These are phyloP conservation scores for Peribatodes rhomboidaria DNA, from an alignment of 2,888 invertebrate genomes.

Conservation along the genomic window DNA sequence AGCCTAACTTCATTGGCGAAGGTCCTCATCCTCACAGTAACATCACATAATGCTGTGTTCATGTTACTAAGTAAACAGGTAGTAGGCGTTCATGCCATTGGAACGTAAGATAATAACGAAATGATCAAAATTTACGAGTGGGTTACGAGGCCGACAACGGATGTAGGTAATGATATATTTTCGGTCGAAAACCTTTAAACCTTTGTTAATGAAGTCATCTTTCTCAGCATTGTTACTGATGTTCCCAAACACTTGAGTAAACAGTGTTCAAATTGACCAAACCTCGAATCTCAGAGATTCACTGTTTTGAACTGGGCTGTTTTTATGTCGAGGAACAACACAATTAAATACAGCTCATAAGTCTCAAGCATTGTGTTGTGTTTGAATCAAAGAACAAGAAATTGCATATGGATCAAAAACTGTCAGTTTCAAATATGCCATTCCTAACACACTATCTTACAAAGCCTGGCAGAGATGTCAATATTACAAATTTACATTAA, in stretches of 20 bases:
- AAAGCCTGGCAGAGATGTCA: neutral
- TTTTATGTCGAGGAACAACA: slow-evolving; percentile 34
- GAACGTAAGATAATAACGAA: neutral
- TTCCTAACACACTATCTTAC: neutral
- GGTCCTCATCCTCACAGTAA: slow-evolving; percentile 56
- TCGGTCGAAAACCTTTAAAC: slow-evolving; percentile 8
- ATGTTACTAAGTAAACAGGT: slow-evolving; percentile 18
- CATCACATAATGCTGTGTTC: slow-evolving; percentile 44
- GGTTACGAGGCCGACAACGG: neutral
- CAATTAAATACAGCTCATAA: slow-evolving; percentile 24
- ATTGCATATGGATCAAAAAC: neutral
- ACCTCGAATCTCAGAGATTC: slow-evolving; percentile 32
- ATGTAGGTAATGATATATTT: slow-evolving; percentile 5
- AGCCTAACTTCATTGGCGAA: slow-evolving; percentile 61
- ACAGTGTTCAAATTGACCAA: slow-evolving; percentile 37
- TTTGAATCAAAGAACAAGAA: neutral
- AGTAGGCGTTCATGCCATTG: slow-evolving; percentile 1
- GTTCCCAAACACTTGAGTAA: slow-evolving; percentile 44
- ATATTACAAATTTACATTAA: neutral
- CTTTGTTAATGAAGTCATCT: slow-evolving; percentile 22
- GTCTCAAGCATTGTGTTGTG: neutral
- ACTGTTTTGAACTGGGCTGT: neutral
- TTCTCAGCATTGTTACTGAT: slow-evolving; percentile 43
- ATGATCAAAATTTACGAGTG: neutral
- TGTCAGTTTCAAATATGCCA: neutral